A percentile compares a stretch with the other conserved stretches of the same genome.
Evolutionary conservation across 1,140 invertebrate genomes (phyloP).

Genomic region (Centruroides vittatus): DNA sequence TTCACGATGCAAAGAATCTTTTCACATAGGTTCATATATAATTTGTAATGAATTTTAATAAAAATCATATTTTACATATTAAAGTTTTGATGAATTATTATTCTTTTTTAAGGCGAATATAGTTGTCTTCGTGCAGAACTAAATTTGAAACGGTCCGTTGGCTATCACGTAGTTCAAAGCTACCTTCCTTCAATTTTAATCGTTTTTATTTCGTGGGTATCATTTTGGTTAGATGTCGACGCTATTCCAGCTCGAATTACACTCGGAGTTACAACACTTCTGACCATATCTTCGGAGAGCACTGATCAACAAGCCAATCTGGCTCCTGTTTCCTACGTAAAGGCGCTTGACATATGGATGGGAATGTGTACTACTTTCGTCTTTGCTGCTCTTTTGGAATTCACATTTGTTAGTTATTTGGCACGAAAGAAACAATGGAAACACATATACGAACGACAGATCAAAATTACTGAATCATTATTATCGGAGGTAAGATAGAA

Average conservation of each 20-base stretch:
- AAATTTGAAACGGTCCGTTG: conserved; percentile 39
- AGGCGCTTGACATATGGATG: conserved; percentile 41
- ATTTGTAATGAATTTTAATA: background rate
- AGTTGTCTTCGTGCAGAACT: conserved; percentile 45
- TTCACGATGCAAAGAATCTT: conserved; percentile 34
- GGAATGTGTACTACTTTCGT: conserved; percentile 35
- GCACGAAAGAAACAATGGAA: conserved; percentile 18
- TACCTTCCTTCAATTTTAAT: conserved; percentile 51
- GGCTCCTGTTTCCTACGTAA: conserved; percentile 35
- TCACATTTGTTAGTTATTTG: conserved; percentile 31
- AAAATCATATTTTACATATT: background rate
- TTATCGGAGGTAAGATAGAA: background rate
- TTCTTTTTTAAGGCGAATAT: conserved; percentile 38
- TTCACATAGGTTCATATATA: conserved; percentile 29
- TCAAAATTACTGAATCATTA: background rate
- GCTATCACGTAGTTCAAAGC: conserved; percentile 47
- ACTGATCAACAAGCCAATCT: conserved; percentile 19
- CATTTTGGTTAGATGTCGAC: conserved; percentile 49
- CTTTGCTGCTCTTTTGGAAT: conserved; percentile 31
- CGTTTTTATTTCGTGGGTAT: conserved; percentile 51
- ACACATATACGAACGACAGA: background rate
- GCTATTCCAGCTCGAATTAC: conserved; percentile 46
- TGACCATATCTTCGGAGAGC: conserved; percentile 40
- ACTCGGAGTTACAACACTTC: conserved; percentile 43
- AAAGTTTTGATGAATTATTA: background rate